Evolutionary conservation across 2,797 vertebrate species (phyloP), one percentile per base, ranked within the genome.

Genomic region (Menidia menidia): DNA sequence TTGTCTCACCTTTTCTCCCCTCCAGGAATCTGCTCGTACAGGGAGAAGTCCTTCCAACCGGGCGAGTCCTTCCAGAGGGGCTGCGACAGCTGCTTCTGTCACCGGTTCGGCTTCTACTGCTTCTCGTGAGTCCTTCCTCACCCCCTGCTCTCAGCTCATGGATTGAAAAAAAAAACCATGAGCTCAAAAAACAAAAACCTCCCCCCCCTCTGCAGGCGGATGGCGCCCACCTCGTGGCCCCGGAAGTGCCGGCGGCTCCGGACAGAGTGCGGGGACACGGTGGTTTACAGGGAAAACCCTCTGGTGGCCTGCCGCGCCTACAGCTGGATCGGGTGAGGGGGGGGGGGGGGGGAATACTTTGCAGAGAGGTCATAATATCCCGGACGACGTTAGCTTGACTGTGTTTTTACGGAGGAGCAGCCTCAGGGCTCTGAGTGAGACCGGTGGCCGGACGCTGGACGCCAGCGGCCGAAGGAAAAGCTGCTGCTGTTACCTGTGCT

Each of bases 71-170:
- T 92, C 75, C 44, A 9, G n/a, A 89, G 87, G 81, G 89, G 86
- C 73, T 93, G 91, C 54, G 84, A 93, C 75, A 90, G 88, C 60
- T 93, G 91, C 57, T 90, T 85, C 85, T 93, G 92, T 62, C 88
- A 89, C 9, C 73, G 82, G 6, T 78, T 73, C 68, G 92, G 91
- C 2, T 90, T 82, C 61, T 88, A 87, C 70, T 93, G 92, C 79
- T 68, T 81, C 30, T 13, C 80, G 86, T 92, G 74, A 92, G 91
- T 88, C 51, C 58, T 57, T 9, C 6, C 59, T 68, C 41, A 32
- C 13, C 19, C 19, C 6, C 3, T 18, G 48, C 19, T 67, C 25
- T 25, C 25, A 25, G 25, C 4, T 39, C 35, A 39, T 39, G 7
- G 35, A 6, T 39, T 39, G 10, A 39, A 39, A 39, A 39, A 39